Percentiles rank a stretch among this genome's conserved stretches.
phyloP scores from a whole-genome alignment of 2,888 invertebrate species.

The Xestia ashworthii region DNA sequence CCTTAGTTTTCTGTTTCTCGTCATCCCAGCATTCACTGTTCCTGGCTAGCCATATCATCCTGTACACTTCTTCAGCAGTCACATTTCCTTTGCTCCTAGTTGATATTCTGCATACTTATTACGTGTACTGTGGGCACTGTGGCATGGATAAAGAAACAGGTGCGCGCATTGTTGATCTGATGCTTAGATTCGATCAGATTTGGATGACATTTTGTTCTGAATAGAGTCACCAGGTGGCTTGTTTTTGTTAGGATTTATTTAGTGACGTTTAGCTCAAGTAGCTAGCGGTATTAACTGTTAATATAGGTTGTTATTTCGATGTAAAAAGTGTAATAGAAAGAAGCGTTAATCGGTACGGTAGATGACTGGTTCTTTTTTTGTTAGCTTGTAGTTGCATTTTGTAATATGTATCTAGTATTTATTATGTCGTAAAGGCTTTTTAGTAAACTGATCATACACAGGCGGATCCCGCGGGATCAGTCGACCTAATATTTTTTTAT shows the following conservation, averaged over 20 bases:
- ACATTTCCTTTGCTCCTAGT: background rate
- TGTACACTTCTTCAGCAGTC: background rate
- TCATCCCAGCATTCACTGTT: too few relatives aligned
- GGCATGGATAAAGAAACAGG: slow-evolving; percentile 56
- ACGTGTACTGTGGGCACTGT: background rate
- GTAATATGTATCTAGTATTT: background rate
- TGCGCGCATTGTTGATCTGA: slow-evolving; percentile 66
- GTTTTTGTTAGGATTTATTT: slow-evolving; percentile 37
- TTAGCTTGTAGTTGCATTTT: background rate
- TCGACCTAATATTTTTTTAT: too few relatives aligned
- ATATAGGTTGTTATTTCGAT: slow-evolving; percentile 6
- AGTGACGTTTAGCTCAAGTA: slow-evolving; percentile 26
- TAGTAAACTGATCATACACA: too few relatives aligned
- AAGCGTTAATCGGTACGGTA: background rate
- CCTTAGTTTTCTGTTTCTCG: too few relatives aligned
- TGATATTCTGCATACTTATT: background rate
- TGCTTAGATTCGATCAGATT: slow-evolving; percentile 62
- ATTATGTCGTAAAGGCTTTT: background rate
- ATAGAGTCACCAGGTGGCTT: slow-evolving; percentile 40
- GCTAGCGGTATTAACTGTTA: slow-evolving; percentile 20
- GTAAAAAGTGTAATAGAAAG: slow-evolving; percentile 1
- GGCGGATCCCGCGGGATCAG: too few relatives aligned
- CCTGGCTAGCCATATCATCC: too few relatives aligned
- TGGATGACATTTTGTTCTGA: slow-evolving; percentile 62
- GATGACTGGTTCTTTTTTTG: background rate